A percentile compares a stretch with the other conserved stretches of the same genome.
These are phyloP conservation scores for Ptychochromis oligacanthus DNA, from an alignment of 2,113 vertebrate genomes.

Conservation along the genomic window DNA sequence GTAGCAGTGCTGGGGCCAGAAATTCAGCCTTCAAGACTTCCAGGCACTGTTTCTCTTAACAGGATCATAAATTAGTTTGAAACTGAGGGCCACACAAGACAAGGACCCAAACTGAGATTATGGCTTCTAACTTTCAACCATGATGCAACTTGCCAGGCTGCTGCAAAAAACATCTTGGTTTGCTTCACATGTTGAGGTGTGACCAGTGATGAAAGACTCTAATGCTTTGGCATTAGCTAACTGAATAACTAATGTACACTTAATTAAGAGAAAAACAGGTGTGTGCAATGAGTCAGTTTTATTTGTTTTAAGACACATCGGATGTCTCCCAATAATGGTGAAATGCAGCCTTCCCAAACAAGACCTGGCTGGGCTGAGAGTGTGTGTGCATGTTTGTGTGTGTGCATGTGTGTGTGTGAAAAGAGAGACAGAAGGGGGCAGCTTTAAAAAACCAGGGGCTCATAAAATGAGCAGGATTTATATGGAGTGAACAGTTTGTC, in stretches of 20 bases:
- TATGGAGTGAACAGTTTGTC: slow-evolving; percentile 59
- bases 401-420: not conserved
- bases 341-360: not conserved
- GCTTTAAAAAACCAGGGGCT: slow-evolving; percentile 46
- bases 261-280: not conserved
- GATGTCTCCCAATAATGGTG: not conserved
- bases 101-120: slow-evolving; percentile 44
- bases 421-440: slow-evolving; percentile 15
- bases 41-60: slow-evolving; percentile 74
- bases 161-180: not conserved
- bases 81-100: slow-evolving; percentile 63
- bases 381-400: slow-evolving; percentile 17
- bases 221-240: not conserved
- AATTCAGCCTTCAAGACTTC: slow-evolving; percentile 75
- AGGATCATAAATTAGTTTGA: slow-evolving; percentile 80
- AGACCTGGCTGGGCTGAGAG: not conserved
- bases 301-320: not conserved
- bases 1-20: slow-evolving; percentile 73
- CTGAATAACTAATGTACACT: not conserved
- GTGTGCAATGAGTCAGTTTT: not conserved
- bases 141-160: not conserved
- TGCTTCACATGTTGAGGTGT: not conserved
- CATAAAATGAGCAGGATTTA: slow-evolving; percentile 71
- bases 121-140: slow-evolving; percentile 32
- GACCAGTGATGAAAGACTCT: not conserved